Percentiles rank a stretch among this genome's conserved stretches.
Conservation (phyloP, 2,113 vertebrate species). For the Speoplatyrhinus poulsoni region DNA sequence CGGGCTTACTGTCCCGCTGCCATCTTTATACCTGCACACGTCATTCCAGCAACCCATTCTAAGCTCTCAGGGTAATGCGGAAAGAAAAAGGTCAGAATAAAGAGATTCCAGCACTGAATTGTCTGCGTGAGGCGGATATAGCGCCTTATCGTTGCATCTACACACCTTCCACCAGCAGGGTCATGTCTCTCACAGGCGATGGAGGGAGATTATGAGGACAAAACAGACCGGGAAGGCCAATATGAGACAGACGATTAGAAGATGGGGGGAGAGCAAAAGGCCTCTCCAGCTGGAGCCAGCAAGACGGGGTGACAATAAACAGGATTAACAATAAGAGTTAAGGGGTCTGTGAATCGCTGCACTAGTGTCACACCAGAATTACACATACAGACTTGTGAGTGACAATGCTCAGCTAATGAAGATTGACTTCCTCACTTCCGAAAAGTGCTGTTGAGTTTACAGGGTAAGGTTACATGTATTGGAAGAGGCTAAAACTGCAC, state of each 20-base stretch:
- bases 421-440: no score
- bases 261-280: background rate
- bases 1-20: constrained; percentile 10
- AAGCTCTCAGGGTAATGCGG: constrained; percentile 16
- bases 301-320: no score
- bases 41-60: constrained; percentile 32
- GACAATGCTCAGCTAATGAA: no score
- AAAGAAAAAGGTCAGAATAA: constrained; percentile 11
- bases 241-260: constrained; percentile 14
- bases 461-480: no score
- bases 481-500: no score
- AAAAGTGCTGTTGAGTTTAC: no score
- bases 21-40: constrained; percentile 4
- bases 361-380: no score
- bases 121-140: background rate
- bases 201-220: constrained; percentile 4
- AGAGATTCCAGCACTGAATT: constrained; percentile 13
- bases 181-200: constrained; percentile 8
- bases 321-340: no score
- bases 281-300: no score
- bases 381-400: no score
- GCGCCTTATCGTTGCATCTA: constrained; percentile 18
- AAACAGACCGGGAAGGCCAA: constrained; percentile 4
- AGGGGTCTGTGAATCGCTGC: no score
- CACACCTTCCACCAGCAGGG: constrained; percentile 12